Conservation (phyloP, 2,113 vertebrate genomes). For the Pseudois nayaur region DNA sequence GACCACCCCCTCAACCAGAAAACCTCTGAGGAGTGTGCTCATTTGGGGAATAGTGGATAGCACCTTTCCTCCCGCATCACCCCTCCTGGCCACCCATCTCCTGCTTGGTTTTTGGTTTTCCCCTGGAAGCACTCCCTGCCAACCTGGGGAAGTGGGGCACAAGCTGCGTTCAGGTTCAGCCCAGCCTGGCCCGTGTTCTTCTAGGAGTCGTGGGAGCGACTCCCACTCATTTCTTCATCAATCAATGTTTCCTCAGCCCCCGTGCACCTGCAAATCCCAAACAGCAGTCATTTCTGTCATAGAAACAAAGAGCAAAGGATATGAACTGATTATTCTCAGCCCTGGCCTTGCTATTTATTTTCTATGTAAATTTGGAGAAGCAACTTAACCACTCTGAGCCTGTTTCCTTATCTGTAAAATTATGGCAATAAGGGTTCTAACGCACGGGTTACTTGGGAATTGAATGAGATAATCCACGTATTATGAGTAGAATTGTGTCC, state of each 20-base stretch:
- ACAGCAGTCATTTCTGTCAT: not conserved
- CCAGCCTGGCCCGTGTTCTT: not conserved
- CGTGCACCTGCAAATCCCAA: not conserved
- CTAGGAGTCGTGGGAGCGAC: not conserved
- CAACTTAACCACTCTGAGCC: not conserved
- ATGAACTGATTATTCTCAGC: not conserved
- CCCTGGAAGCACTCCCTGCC: not conserved
- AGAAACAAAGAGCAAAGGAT: not conserved
- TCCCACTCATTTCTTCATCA: not conserved
- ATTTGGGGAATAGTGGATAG: not conserved
- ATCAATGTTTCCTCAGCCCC: not conserved
- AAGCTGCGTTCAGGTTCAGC: not conserved
- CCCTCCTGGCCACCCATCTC: not conserved
- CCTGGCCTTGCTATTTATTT: not conserved
- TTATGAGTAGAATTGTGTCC: not conserved
- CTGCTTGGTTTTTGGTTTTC: not conserved
- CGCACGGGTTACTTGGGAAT: not conserved
- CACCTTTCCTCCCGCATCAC: not conserved
- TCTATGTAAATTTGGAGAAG: not conserved
- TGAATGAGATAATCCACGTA: not conserved
- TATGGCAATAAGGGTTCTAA: not conserved
- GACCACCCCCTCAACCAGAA: not conserved
- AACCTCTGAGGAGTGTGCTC: not conserved
- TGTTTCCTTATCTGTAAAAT: not conserved
- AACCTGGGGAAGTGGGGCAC: not conserved